Conservation (phyloP, 2,888 invertebrate species). For the Dorcus parallelipipedus region DNA sequence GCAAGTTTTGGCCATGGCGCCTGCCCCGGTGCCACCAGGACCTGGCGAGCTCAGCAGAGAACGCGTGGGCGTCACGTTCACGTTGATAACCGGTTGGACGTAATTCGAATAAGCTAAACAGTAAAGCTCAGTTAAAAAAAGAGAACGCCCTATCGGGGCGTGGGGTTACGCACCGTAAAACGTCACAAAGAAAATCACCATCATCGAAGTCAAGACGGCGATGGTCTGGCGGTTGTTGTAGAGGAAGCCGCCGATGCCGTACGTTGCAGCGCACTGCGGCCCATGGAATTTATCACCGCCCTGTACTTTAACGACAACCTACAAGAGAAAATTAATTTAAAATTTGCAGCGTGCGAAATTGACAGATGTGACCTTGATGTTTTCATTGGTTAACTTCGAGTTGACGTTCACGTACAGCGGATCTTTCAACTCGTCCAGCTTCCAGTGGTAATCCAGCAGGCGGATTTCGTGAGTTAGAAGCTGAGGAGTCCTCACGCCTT, state of each 20-base stretch:
- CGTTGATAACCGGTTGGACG: slow-evolving; percentile 44
- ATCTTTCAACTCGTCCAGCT: slow-evolving; percentile 41
- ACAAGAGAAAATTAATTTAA: not conserved
- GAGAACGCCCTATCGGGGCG: not conserved
- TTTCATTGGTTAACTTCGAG: slow-evolving; percentile 41
- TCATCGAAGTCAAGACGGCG: slow-evolving; percentile 32
- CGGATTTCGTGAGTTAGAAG: slow-evolving; percentile 35
- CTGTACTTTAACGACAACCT: slow-evolving; percentile 23
- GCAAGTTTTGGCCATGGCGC: not conserved
- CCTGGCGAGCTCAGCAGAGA: slow-evolving; percentile 13
- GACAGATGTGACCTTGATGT: slow-evolving; percentile 29
- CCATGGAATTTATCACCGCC: slow-evolving; percentile 26
- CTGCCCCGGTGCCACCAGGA: not conserved
- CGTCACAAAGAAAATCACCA: slow-evolving; percentile 40
- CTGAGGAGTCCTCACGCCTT: slow-evolving; percentile 27
- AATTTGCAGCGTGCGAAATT: no score
- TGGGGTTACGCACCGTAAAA: slow-evolving; percentile 39
- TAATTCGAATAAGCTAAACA: slow-evolving; percentile 44
- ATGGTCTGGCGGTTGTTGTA: slow-evolving; percentile 28
- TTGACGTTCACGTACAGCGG: slow-evolving; percentile 40
- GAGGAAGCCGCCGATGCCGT: slow-evolving; percentile 25
- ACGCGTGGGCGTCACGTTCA: slow-evolving; percentile 33
- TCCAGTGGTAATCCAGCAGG: slow-evolving; percentile 46
- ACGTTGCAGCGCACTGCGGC: slow-evolving; percentile 19
- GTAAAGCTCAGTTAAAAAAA: slow-evolving; percentile 12